Evolutionary conservation across 2,888 invertebrate species (phyloP), one percentile per base, ranked within the genome.

Genomic region (Abscondita cerata): DNA sequence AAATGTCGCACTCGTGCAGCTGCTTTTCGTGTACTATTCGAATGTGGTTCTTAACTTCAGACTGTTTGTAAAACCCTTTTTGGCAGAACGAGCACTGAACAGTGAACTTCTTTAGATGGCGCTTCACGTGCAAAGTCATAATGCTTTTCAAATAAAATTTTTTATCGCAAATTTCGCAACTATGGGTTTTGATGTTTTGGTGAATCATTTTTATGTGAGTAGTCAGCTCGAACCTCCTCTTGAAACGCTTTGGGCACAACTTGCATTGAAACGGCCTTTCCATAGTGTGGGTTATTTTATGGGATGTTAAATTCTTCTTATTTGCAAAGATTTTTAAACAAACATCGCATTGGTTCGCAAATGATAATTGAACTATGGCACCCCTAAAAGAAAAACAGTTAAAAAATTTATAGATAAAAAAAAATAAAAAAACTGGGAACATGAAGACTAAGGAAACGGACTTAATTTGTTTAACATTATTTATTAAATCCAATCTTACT

Each of bases 1-100:
- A 25, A 25, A 25, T 25, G 2, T 25, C 6, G 25, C 25, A 25
- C 6, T 25, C 25, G 25, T 25, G 25, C 25, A 2, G 2, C 6
- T 4, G 4, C 6, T 25, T 25, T 25, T 25, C 25, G 25, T 25
- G 25, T 25, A 25, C 6, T 6, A 4, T 25, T 6, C 2, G 6
- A 6, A 25, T 25, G 6, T 25, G 25, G 4, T 25, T 2, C 25
- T 6, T 25, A 2, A 25, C 25, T 4, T 25, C 25, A 6, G 6
- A 6, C 6, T 25, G 25, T 6, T 2, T 4, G 6, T 25, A 25
- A 69, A 72, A 72, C 15, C 65, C 68, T 41, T 70, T 69, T 0
- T 54, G 38, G 55, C 83, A 83, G 19, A 81, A 78, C 66, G 81
- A 80, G 64, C 84, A 84, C 9, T 80, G 80, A 38, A 83, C 76